Evolutionary conservation across 2,113 vertebrate genomes (phyloP), one percentile per base, ranked within the genome.

Genomic region (Ranitomeya imitator): DNA sequence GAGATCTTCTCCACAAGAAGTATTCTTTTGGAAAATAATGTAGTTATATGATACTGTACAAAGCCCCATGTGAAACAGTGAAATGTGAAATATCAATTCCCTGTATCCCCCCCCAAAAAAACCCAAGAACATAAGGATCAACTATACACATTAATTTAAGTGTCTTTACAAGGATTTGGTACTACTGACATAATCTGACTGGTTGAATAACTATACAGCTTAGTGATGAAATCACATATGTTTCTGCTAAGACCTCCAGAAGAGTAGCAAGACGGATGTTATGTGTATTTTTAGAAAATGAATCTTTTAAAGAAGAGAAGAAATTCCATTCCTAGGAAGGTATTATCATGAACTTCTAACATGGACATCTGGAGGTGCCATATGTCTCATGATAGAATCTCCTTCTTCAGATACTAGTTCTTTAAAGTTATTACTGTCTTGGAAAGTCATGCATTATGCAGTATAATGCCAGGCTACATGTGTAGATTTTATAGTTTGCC

Each of bases 401-500:
- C 23, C 59, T 80, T 19, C 54, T 80, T 81, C 51, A 7, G 77
- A 57, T 52, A 51, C 71, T 79, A 54, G 51, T 69, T 78, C 86
- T 69, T 87, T 52, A 87, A 67, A 79, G 51, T 23, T 69, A 80
- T 81, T 81, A 31, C 77, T 71, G 59, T 79, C 45, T 79, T 67
- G 60, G 67, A 67, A 16, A 81, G 86, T 80, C 63, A 86, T 87
- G 86, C 63, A 87, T 87, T 87, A 87, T 87, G 86, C 78, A 80
- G 59, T 69, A 45, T n/a, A 57, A 59, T 57, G 63, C 55, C 77
- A 80, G 86, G 69, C 6, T 87, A 87, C 78, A 87, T 87, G 86
- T 80, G 86, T 87, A 87, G 52, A 81, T 57, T 69, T 87, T 87
- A 71, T 19, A 71, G 16, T 37, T 71, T 87, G 86, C 86, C 86